Percentiles rank a stretch among this genome's conserved stretches.
These are phyloP conservation scores for Osmerus eperlanus DNA, from an alignment of 2,113 vertebrate species.

Conservation along the genomic window DNA sequence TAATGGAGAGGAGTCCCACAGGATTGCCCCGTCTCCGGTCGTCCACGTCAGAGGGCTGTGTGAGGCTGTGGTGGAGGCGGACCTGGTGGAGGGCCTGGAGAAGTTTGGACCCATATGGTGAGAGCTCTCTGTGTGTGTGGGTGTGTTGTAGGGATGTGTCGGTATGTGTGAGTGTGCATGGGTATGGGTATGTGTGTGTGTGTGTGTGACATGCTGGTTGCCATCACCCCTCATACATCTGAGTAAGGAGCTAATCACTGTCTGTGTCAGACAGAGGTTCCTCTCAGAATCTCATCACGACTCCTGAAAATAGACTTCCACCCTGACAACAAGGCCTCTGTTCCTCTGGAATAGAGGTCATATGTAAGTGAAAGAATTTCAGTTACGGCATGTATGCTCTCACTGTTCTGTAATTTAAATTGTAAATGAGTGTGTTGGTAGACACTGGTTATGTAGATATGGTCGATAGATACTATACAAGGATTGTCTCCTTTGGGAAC, in stretches of 20 bases:
- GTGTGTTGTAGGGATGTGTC: not conserved
- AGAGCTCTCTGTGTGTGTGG: slow-evolving; percentile 19
- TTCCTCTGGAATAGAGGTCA: not conserved
- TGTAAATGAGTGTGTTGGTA: not conserved
- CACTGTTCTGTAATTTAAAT: not conserved
- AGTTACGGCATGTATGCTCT: not conserved
- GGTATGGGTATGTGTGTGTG: not conserved
- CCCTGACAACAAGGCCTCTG: not conserved
- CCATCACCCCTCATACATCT: too few relatives aligned
- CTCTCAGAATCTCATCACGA: not conserved
- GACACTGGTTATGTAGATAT: not conserved
- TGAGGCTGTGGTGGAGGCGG: slow-evolving; percentile 94
- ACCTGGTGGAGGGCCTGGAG: slow-evolving; percentile 91
- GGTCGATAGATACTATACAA: not conserved
- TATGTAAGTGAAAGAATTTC: not conserved
- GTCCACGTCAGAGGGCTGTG: slow-evolving; percentile 93
- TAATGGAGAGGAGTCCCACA: slow-evolving; percentile 72
- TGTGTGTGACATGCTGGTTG: slow-evolving; percentile 5
- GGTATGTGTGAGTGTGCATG: not conserved
- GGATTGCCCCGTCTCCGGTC: slow-evolving; percentile 91
- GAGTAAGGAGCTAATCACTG: not conserved
- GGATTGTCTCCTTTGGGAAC: not conserved
- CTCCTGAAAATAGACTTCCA: not conserved
- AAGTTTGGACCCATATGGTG: slow-evolving; percentile 97
- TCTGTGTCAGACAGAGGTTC: not conserved